Conservation (phyloP, 2,888 invertebrate genomes). For the Tiliacea citrago region DNA sequence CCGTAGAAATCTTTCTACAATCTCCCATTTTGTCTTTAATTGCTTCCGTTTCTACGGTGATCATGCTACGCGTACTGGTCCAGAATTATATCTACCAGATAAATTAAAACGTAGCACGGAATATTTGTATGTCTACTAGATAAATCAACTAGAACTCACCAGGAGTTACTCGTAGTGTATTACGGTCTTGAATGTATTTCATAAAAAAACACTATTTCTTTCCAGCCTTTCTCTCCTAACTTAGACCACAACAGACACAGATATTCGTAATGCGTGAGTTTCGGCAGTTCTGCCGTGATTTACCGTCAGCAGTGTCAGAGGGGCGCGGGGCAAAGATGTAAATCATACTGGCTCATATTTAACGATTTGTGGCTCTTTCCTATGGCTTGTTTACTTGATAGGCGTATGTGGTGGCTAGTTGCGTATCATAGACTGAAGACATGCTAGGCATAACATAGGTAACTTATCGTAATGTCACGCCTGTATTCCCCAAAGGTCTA, state of each 20-base stretch:
- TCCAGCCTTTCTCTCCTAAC: conserved; percentile 48
- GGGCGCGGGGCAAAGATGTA: conserved; percentile 74
- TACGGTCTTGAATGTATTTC: not conserved
- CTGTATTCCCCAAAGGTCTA: too few species aligned
- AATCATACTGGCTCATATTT: conserved; percentile 84
- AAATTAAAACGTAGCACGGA: too few species aligned
- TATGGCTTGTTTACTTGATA: conserved; percentile 65
- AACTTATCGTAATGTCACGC: too few species aligned
- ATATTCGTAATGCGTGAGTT: conserved; percentile 87
- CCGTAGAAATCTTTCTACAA: not conserved
- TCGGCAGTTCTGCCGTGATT: conserved; percentile 86
- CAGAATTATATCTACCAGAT: not conserved
- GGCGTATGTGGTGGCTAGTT: conserved; percentile 21
- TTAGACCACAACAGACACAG: conserved; percentile 71
- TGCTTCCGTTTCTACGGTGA: not conserved
- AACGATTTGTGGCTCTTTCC: conserved; percentile 62
- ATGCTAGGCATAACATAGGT: not conserved
- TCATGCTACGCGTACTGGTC: not conserved
- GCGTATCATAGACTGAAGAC: not conserved
- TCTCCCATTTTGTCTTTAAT: not conserved
- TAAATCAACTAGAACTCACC: too few species aligned
- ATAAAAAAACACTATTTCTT: not conserved
- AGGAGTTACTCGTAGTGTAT: too few species aligned
- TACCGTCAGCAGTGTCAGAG: conserved; percentile 77
- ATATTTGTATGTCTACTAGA: too few species aligned